phyloP scores from a whole-genome alignment of 2,113 vertebrate species.

The Brachirus orientalis region DNA sequence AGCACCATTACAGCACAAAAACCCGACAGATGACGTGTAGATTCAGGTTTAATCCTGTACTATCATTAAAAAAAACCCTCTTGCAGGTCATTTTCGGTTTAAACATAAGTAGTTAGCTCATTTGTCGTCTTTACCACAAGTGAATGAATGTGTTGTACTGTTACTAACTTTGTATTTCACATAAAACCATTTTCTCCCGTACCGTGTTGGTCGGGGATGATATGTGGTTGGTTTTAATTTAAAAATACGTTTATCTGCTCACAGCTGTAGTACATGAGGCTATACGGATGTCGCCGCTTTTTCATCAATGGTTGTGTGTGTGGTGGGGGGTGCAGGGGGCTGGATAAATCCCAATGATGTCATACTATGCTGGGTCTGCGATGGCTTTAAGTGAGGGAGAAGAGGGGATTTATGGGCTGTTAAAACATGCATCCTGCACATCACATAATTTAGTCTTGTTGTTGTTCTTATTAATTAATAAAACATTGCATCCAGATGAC shows the following conservation, averaged over 20 bases:
- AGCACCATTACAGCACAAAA: slow-evolving; percentile 22
- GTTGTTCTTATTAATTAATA: slow-evolving; percentile 35
- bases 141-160: background rate
- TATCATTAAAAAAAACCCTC: background rate
- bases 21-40: slow-evolving; percentile 20
- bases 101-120: background rate
- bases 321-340: slow-evolving; percentile 13
- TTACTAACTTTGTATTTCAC: slow-evolving; percentile 50
- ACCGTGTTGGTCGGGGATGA: background rate
- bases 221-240: slow-evolving; percentile 14
- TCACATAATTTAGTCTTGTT: background rate
- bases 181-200: background rate
- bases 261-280: slow-evolving; percentile 29
- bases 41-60: background rate
- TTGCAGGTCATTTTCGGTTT: background rate
- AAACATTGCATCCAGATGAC: slow-evolving; percentile 37
- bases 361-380: slow-evolving; percentile 74
- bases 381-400: slow-evolving; percentile 53
- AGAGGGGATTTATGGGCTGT: slow-evolving; percentile 8
- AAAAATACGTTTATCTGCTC: background rate
- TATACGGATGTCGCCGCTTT: slow-evolving; percentile 59
- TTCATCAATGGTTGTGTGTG: slow-evolving; percentile 77
- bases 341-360: slow-evolving; percentile 77
- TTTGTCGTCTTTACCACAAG: background rate
- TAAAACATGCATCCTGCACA: slow-evolving; percentile 11